These are phyloP conservation scores for Chauna torquata DNA, from an alignment of 2,113 vertebrate genomes.

Conservation along the genomic window DNA sequence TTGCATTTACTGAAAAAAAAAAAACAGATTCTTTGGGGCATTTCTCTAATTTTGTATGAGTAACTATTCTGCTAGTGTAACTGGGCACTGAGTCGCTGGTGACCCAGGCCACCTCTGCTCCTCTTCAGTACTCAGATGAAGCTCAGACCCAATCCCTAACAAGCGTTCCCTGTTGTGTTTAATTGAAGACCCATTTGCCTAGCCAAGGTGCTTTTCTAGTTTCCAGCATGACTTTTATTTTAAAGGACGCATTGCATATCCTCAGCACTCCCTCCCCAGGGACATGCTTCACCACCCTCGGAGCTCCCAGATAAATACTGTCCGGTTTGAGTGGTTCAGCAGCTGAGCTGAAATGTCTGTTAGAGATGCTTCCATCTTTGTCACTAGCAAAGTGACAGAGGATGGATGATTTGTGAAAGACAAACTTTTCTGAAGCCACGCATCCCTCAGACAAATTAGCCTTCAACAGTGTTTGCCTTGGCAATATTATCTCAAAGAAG, in stretches of 20 bases:
- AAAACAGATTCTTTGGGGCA: neutral
- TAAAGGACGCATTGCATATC: neutral
- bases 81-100: fast-evolving
- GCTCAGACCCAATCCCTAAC: neutral
- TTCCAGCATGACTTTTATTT: neutral
- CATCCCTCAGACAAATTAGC: neutral
- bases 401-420: conserved; percentile 5
- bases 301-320: neutral
- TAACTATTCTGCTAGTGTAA: neutral
- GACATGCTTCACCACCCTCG: neutral
- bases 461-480: neutral
- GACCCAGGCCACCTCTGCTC: neutral
- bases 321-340: neutral
- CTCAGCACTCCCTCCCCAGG: neutral
- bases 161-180: neutral
- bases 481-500: neutral
- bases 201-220: too few relatives aligned
- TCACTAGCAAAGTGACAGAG: neutral
- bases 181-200: neutral
- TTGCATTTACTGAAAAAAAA: neutral
- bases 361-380: neutral
- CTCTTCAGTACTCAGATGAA: neutral
- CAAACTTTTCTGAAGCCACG: neutral
- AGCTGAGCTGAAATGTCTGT: neutral
- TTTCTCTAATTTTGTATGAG: neutral